Evolutionary conservation across 2,797 vertebrate genomes (phyloP), one percentile per base, ranked within the genome.

Genomic region (Ctenochaetus hawaiiensis): DNA sequence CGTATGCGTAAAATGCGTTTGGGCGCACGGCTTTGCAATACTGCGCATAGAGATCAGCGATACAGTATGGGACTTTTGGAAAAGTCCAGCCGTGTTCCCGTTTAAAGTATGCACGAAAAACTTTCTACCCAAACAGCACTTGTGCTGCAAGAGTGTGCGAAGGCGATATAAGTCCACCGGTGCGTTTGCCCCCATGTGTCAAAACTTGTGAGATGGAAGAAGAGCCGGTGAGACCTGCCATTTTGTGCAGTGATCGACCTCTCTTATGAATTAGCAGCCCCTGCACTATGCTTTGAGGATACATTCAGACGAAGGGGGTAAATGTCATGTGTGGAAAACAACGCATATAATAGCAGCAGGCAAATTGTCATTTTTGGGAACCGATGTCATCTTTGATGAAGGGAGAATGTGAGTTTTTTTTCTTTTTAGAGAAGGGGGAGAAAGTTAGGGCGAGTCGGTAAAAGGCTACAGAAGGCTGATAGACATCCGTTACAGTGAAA

Each of bases 171-270:
- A 96, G 95, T 96, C 95, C 86, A 83, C 91, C 74, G 90, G 73
- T 51, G 72, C 72, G 56, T 71, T 77, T 62, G 49, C 90, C 26
- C 26, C 26, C 91, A 92, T 93, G 95, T 95, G 94, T 95, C 93
- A 94, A 96, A 96, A 97, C 95, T 96, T 96, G 93, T 89, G 94
- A 95, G 93, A 92, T 94, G 93, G 94, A 87, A 94, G 94, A 93
- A 93, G 93, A 94, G 95, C 95, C 94, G 94, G 91, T 81, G 95
- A 95, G 96, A 96, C 96, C 96, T 97, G 97, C 97, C 97, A 98
- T 98, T 96, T 98, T 97, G 97, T 97, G 95, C 94, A 92, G 92
- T 93, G 95, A 93, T 94, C 94, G 95, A 96, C 96, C 26, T 30
- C 96, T 94, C 80, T 84, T 89, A 94, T 93, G 93, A 94, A 95